Base-by-base conservation (phyloP, 2,113 vertebrate species). In the Hucho hucho region DNA sequence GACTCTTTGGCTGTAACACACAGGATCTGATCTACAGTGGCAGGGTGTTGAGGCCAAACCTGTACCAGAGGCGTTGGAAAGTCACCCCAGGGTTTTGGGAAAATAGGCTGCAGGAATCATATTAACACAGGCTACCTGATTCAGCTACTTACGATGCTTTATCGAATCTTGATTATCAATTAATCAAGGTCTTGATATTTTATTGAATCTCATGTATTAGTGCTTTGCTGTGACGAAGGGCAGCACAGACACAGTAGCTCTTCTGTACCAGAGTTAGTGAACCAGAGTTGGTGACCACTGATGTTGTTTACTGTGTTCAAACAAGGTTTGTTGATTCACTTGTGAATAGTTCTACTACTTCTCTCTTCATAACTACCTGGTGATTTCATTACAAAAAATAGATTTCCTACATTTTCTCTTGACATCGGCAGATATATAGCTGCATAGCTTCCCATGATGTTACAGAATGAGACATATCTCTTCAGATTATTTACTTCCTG, bases 401-500 rank as follows among this genome's bases (percentile, higher is more conserved):
- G 2, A 43, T 43, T 11, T 12, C 37, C 37, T 43, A 43, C 7
- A 43, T 18, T 14, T 53, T 53, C 13, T 53, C 49, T 53, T 11
- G 37, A 43, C 37, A 43, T 43, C 49, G 18, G 49, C 49, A 53
- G 16, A 53, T 53, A 18, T 53, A 63, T 3, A 12, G n/a, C 37
- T 43, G 11, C 11, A 43, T 12, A 43, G 59, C 20, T 1, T 12
- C n/a, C 64, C 3, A 24, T 70, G 76, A 83, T 77, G 83, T 75
- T 81, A 26, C 64, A 65, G 25, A 65, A 65, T 77, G 69, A 75
- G 2, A 73, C 77, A 73, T 78, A 90, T 88, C 81, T 83, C 75
- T 75, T 26, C 70, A 86, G 77, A 83, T 89, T 86, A 89, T 90
- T 87, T 69, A 78, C 77, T 87, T 92, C 89, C 87, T 89, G 90